A percentile compares a stretch with the other conserved stretches of the same genome.
Conservation (phyloP, 2,797 vertebrate species). For the Jordanella pulchra region DNA sequence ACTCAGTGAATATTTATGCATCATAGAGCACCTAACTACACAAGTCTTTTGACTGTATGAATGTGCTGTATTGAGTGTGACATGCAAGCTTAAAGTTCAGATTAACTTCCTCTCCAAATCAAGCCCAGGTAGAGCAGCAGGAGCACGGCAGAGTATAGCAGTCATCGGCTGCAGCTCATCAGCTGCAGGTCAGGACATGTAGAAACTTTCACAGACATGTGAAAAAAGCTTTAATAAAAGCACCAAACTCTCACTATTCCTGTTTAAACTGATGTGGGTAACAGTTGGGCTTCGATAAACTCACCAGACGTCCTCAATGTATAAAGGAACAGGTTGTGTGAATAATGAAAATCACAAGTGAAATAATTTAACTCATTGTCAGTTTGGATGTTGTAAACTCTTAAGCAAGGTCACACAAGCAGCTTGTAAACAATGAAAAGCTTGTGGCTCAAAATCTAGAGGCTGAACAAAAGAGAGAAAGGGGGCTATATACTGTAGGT, state of each 20-base stretch:
- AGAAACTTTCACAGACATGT: constrained; percentile 28
- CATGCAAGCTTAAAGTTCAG: constrained; percentile 37
- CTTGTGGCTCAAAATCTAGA: constrained; percentile 20
- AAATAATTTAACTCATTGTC: constrained; percentile 63
- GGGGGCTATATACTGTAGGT: neutral
- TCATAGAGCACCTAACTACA: constrained; percentile 45
- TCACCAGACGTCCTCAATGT: constrained; percentile 26
- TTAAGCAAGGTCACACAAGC: constrained; percentile 10
- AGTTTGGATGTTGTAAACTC: constrained; percentile 44
- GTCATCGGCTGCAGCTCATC: constrained; percentile 49
- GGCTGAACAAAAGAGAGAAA: neutral
- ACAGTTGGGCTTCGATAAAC: constrained; percentile 33
- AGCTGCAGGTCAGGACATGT: constrained; percentile 54
- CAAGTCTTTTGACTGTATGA: constrained; percentile 25
- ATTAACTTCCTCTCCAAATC: constrained; percentile 29
- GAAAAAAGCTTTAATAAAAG: neutral
- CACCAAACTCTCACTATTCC: neutral
- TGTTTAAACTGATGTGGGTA: constrained; percentile 36
- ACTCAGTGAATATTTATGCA: constrained; percentile 34
- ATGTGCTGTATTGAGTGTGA: constrained; percentile 26
- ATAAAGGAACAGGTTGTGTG: constrained; percentile 27
- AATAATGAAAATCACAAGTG: constrained; percentile 59
- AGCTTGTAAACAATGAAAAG: constrained; percentile 16
- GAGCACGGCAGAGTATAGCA: constrained; percentile 32
- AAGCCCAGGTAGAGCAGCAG: constrained; percentile 33